These are phyloP conservation scores for Ceratina australensis DNA, from an alignment of 1,140 invertebrate genomes.

Conservation along the genomic window DNA sequence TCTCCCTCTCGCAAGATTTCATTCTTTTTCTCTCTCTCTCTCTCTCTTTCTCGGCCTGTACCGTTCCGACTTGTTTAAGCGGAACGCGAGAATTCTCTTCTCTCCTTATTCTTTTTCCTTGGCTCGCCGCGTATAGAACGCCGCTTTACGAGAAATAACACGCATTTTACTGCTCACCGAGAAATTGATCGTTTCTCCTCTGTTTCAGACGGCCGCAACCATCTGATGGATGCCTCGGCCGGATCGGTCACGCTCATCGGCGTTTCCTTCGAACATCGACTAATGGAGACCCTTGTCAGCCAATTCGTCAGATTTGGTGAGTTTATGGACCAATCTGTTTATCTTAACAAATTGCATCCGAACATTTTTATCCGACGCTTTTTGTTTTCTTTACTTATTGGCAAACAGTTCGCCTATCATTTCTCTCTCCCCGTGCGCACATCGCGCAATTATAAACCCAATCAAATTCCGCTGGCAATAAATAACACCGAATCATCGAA, in stretches of 20 bases:
- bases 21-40: not conserved
- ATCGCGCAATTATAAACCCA: too few species aligned
- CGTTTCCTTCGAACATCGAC: slow-evolving; percentile 32
- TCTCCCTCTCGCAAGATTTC: slow-evolving; percentile 32
- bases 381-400: not conserved
- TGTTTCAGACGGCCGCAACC: slow-evolving; percentile 2
- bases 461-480: too few species aligned
- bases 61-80: slow-evolving; percentile 18
- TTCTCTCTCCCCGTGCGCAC: not conserved
- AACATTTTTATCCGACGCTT: not conserved
- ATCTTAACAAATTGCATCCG: not conserved
- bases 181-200: slow-evolving; percentile 23
- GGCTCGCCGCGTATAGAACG: slow-evolving; percentile 20
- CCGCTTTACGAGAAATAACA: slow-evolving; percentile 50
- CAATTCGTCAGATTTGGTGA: slow-evolving; percentile 39
- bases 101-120: not conserved
- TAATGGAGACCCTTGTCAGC: slow-evolving; percentile 13
- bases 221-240: slow-evolving; percentile 22
- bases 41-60: slow-evolving; percentile 1
- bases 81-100: too few species aligned
- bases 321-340: slow-evolving; percentile 28
- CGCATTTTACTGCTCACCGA: slow-evolving; percentile 44
- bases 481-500: too few species aligned
- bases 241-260: slow-evolving; percentile 24
- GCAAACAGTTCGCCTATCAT: not conserved